These are phyloP conservation scores for Lottia gigantea DNA, from an alignment of 2,888 invertebrate genomes.

Conservation along the genomic window DNA sequence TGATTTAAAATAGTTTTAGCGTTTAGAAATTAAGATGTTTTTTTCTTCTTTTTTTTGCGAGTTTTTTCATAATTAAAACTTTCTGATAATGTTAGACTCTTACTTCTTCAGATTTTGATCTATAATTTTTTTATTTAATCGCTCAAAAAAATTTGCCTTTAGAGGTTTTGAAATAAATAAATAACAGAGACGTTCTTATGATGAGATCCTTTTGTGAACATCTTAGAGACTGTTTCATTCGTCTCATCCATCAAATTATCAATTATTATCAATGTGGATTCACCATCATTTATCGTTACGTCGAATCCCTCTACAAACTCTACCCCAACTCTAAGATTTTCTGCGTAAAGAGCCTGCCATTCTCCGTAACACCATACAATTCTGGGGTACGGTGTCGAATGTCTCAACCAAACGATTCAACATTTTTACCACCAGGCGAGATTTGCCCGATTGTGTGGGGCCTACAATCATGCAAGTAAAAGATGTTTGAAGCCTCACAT, in stretches of 20 bases:
- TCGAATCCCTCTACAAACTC: slow-evolving; percentile 11
- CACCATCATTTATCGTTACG: neutral
- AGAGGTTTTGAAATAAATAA: too few species aligned
- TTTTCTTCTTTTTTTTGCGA: too few species aligned
- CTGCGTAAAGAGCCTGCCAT: slow-evolving; percentile 10
- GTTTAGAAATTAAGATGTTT: too few species aligned
- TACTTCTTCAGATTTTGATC: too few species aligned
- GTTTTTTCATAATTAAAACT: too few species aligned
- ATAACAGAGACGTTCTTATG: too few species aligned
- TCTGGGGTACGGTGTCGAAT: neutral
- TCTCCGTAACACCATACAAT: slow-evolving; percentile 16
- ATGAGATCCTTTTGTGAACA: too few species aligned
- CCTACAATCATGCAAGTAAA: neutral
- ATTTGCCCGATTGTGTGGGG: neutral
- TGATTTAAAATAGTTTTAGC: too few species aligned
- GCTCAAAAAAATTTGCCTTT: too few species aligned
- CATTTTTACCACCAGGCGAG: neutral
- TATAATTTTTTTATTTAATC: too few species aligned
- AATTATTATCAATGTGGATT: neutral
- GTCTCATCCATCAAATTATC: slow-evolving; percentile 19
- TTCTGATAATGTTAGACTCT: too few species aligned
- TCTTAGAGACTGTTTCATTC: too few species aligned
- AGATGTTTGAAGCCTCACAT: neutral
- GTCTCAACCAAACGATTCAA: neutral
- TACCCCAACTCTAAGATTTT: neutral